phyloP scores from a whole-genome alignment of 2,888 invertebrate species.

The Bellardia pandia region DNA sequence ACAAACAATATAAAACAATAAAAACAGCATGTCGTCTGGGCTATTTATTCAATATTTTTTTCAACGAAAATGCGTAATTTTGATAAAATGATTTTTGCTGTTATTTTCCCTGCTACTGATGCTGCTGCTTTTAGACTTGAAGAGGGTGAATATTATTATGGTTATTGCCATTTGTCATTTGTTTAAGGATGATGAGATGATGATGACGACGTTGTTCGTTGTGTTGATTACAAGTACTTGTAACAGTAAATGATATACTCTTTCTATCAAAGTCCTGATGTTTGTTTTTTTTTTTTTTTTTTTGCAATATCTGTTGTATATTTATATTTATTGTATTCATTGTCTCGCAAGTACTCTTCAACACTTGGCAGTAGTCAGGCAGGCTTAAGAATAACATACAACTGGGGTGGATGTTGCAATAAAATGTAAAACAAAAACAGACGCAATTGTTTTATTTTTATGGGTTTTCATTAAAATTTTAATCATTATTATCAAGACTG shows the following conservation, averaged over 20 bases:
- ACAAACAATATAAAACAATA: neutral
- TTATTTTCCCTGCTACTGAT: neutral
- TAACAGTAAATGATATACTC: conserved; percentile 25
- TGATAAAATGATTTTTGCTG: conserved; percentile 11
- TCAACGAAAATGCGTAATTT: conserved; percentile 42
- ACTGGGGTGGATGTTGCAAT: conserved; percentile 34
- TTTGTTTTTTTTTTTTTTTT: too few relatives aligned
- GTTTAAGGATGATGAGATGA: conserved; percentile 20
- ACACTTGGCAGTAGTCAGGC: conserved; percentile 36
- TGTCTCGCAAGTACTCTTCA: conserved; percentile 25
- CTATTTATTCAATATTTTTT: conserved; percentile 58
- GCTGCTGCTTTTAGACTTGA: neutral
- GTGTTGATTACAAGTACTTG: conserved; percentile 47
- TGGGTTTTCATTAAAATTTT: conserved; percentile 63
- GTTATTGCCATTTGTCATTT: conserved; percentile 38
- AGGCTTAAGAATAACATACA: neutral
- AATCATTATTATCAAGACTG: conserved; percentile 50
- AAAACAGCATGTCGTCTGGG: conserved; percentile 50
- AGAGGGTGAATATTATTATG: conserved; percentile 48
- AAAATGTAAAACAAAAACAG: conserved; percentile 1
- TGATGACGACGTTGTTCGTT: neutral
- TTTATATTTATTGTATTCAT: conserved; percentile 18
- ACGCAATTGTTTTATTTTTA: conserved; percentile 53
- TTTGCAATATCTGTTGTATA: neutral
- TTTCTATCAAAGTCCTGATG: neutral